A percentile compares a stretch with the other conserved stretches of the same genome.
These are phyloP conservation scores for Cecidostiba fungosa DNA, from an alignment of 2,888 invertebrate genomes.

Conservation along the genomic window DNA sequence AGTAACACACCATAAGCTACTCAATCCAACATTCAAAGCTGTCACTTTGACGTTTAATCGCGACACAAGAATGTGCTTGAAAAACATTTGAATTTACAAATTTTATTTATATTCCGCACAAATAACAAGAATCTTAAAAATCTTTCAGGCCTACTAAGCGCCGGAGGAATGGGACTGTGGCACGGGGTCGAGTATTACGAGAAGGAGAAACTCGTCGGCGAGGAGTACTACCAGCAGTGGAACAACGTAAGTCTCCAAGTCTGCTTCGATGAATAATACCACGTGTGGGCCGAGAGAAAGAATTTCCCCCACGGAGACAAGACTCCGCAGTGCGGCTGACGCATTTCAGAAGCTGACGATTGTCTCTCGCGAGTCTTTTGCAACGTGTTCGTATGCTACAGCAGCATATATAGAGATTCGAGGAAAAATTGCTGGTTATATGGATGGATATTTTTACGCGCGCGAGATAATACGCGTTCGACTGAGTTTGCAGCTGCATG, in stretches of 20 bases:
- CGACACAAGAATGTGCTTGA: too few species aligned
- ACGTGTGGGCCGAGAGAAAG: constrained; percentile 41
- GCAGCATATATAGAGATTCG: not conserved
- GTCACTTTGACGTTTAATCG: not conserved
- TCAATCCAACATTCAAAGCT: not conserved
- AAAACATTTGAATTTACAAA: not conserved
- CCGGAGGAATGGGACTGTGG: constrained; percentile 97
- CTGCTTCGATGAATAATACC: constrained; percentile 29
- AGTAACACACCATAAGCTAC: not conserved
- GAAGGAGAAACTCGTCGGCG: constrained; percentile 95
- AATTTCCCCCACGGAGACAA: constrained; percentile 43
- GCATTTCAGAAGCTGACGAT: constrained; percentile 52
- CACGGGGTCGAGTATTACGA: constrained; percentile 98
- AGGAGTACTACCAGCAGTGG: constrained; percentile 96
- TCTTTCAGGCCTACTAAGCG: constrained; percentile 89
- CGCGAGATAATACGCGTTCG: constrained; percentile 23
- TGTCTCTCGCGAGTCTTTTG: constrained; percentile 21
- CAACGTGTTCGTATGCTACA: constrained; percentile 20
- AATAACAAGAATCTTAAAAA: not conserved
- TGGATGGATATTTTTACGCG: constrained; percentile 7
- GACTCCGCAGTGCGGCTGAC: constrained; percentile 30
- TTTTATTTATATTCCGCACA: not conserved
- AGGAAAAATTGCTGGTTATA: constrained; percentile 23
- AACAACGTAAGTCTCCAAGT: constrained; percentile 86
- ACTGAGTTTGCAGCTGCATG: not conserved